phyloP scores from a whole-genome alignment of 2,797 vertebrate genomes.

The Falco cherrug region DNA sequence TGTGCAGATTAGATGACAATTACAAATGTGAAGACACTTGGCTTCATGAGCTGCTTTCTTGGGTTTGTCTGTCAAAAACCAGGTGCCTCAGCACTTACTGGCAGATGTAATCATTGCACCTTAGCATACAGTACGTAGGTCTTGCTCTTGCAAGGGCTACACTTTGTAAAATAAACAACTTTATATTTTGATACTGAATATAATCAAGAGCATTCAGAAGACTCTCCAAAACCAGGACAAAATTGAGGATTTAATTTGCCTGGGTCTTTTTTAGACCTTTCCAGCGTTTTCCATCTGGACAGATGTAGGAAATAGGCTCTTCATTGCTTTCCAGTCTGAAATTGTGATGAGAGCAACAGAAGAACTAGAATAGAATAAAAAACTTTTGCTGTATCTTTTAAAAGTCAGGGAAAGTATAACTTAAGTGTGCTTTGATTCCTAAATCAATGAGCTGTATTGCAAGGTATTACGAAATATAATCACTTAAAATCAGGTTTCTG shows the following conservation, averaged over 20 bases:
- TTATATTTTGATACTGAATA: not conserved
- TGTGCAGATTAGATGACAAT: not conserved
- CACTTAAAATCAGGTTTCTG: not conserved
- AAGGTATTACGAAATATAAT: not conserved
- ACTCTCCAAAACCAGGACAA: not conserved
- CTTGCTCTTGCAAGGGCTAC: not conserved
- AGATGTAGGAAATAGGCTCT: not conserved
- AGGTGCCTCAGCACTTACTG: not conserved
- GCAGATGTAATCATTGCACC: not conserved
- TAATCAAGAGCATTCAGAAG: not conserved
- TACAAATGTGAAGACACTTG: not conserved
- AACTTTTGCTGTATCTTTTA: not conserved
- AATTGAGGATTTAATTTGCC: not conserved
- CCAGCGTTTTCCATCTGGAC: not conserved
- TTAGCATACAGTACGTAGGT: not conserved
- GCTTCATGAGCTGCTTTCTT: not conserved
- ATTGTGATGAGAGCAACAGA: not conserved
- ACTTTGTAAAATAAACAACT: not conserved
- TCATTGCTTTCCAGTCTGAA: not conserved
- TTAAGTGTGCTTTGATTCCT: not conserved
- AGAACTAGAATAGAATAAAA: not conserved
- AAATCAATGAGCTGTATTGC: not conserved
- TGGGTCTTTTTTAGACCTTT: not conserved
- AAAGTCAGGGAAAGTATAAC: not conserved
- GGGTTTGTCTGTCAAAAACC: not conserved